Evolutionary conservation across 2,888 invertebrate species (phyloP).

Genomic region (Petrolisthes manimaculis): DNA sequence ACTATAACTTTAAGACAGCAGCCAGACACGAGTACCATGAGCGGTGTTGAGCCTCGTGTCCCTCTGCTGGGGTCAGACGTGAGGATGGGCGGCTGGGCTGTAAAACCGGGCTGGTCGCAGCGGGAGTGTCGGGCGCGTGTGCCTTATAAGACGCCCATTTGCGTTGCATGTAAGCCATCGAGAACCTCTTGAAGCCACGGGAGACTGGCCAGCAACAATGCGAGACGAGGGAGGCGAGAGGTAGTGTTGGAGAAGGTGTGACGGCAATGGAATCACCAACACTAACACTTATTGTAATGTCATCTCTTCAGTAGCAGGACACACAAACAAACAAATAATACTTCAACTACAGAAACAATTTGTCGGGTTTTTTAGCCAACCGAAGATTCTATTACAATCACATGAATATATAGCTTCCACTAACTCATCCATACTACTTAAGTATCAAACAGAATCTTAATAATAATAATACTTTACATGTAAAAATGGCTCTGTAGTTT

Average conservation of each 20-base stretch:
- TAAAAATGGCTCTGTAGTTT: no score
- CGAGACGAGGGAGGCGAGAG: neutral
- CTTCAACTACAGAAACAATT: no score
- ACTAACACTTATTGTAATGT: neutral
- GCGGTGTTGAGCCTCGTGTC: neutral
- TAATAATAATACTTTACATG: no score
- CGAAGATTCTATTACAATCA: no score
- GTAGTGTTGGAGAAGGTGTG: neutral
- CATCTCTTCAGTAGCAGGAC: no score
- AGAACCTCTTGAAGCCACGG: neutral
- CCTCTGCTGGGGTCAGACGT: neutral
- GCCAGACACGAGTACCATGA: no score
- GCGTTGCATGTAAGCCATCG: constrained; percentile 3
- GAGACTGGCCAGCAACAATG: neutral
- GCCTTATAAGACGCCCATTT: constrained; percentile 15
- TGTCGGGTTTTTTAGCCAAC: no score
- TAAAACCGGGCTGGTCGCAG: neutral
- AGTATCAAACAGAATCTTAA: no score
- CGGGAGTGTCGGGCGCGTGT: constrained; percentile 4
- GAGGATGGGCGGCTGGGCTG: constrained; percentile 2
- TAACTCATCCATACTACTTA: no score
- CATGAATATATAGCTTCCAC: no score
- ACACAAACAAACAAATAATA: no score
- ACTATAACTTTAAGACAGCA: no score
- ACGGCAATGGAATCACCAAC: neutral